Evolutionary conservation across 2,888 invertebrate species (phyloP).

Genomic region (Bugulina stolonifera): DNA sequence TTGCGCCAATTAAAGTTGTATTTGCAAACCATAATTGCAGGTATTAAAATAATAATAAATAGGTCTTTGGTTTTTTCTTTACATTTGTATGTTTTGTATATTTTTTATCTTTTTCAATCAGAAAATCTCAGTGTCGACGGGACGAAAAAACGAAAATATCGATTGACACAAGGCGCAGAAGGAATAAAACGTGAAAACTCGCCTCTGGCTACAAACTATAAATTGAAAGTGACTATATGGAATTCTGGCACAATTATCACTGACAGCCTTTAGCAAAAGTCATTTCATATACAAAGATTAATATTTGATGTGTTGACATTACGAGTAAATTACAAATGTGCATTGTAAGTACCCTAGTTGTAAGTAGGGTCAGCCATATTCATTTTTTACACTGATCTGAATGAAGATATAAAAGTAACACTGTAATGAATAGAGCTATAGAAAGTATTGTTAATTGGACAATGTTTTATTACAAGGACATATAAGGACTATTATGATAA

Average conservation of each 20-base stretch:
- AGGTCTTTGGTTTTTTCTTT: not conserved
- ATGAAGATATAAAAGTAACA: not conserved
- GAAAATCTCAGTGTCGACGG: not conserved
- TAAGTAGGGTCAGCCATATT: slow-evolving; percentile 21
- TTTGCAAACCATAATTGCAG: slow-evolving; percentile 16
- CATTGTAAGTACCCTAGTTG: too few species aligned
- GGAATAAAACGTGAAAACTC: not conserved
- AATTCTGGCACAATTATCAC: slow-evolving; percentile 3
- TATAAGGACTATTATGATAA: slow-evolving; percentile 8
- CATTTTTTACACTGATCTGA: not conserved
- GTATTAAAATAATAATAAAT: slow-evolving; percentile 6
- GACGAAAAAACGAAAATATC: slow-evolving; percentile 17
- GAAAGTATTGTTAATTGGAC: not conserved
- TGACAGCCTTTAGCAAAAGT: not conserved
- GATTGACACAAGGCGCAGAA: slow-evolving; percentile 22
- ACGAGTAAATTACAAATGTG: too few species aligned
- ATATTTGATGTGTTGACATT: slow-evolving; percentile 17
- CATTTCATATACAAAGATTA: slow-evolving; percentile 2
- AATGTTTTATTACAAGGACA: slow-evolving; percentile 14
- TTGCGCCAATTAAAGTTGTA: slow-evolving; percentile 1
- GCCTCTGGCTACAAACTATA: slow-evolving; percentile 20
- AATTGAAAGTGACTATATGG: slow-evolving; percentile 16
- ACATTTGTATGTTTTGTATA: slow-evolving; percentile 13
- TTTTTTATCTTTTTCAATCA: not conserved
- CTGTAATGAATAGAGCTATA: slow-evolving; percentile 6